A percentile compares a stretch with the other conserved stretches of the same genome.
phyloP scores from a whole-genome alignment of 2,113 vertebrate genomes.

The Zingel zingel region DNA sequence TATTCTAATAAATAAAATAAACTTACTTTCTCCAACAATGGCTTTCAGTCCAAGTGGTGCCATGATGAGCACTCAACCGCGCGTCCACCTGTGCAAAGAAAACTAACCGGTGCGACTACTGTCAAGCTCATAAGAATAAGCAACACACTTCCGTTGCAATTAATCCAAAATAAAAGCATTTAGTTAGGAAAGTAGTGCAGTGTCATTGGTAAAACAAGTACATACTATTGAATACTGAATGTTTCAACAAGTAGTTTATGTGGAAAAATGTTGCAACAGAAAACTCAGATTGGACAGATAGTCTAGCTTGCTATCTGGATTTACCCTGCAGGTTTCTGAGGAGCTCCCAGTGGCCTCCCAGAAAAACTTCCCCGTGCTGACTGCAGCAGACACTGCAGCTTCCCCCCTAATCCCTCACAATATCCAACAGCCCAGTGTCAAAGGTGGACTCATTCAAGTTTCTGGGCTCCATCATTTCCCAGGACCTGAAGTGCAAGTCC shows the following conservation, averaged over 20 bases:
- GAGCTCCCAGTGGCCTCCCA: too few species aligned
- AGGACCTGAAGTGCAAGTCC: too few species aligned
- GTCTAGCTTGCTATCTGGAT: too few species aligned
- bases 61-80: conserved; percentile 82
- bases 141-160: neutral
- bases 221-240: neutral
- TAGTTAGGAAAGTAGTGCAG: fast-evolving
- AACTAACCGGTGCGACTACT: neutral
- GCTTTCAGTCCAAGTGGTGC: conserved; percentile 91
- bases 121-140: neutral
- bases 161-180: conserved; percentile 60
- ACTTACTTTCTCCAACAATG: conserved; percentile 93
- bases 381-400: too few species aligned
- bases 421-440: too few species aligned
- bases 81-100: neutral
- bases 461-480: too few species aligned
- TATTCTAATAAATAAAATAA: neutral
- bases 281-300: too few species aligned
- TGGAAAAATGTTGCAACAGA: neutral
- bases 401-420: too few species aligned
- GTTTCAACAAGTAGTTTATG: neutral
- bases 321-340: too few species aligned
- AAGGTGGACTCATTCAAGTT: too few species aligned
- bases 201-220: neutral
- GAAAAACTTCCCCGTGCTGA: too few species aligned